Conservation (phyloP, 2,888 invertebrate genomes). For the Troilus luridus region DNA sequence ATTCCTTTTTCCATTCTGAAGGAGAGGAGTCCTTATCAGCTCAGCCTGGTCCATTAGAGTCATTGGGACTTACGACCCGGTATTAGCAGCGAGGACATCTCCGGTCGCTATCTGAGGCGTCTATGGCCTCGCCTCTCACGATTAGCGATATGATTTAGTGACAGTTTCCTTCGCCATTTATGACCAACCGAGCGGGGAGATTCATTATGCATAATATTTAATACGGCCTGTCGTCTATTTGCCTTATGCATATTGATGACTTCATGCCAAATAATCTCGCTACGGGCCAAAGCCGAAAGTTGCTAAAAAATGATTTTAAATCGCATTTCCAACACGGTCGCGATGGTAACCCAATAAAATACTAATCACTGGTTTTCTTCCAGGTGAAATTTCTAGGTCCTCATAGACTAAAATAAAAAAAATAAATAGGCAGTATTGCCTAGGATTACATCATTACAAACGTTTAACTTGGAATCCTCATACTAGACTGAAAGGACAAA, state of each 20-base stretch:
- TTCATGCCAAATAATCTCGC: not conserved
- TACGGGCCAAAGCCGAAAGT: not conserved
- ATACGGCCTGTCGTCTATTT: not conserved
- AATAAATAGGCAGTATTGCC: not conserved
- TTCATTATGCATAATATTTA: conserved; percentile 39
- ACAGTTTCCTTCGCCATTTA: not conserved
- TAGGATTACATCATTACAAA: no score
- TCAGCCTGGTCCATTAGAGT: not conserved
- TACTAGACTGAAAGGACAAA: no score
- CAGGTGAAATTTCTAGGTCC: no score
- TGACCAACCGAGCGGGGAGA: not conserved
- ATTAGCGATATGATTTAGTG: conserved; percentile 33
- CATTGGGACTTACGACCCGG: conserved; percentile 32
- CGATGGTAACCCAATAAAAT: not conserved
- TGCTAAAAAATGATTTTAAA: not conserved
- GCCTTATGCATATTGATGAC: not conserved
- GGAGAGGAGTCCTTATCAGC: not conserved
- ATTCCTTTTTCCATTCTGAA: not conserved
- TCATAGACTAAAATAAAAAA: not conserved
- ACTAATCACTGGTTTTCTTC: not conserved
- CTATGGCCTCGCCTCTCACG: not conserved
- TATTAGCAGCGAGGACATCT: conserved; percentile 28
- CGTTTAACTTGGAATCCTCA: no score
- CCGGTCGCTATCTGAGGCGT: not conserved
- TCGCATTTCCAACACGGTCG: not conserved